Evolutionary conservation across 2,797 vertebrate genomes (phyloP).

Genomic region (Sorex maritimensis): DNA sequence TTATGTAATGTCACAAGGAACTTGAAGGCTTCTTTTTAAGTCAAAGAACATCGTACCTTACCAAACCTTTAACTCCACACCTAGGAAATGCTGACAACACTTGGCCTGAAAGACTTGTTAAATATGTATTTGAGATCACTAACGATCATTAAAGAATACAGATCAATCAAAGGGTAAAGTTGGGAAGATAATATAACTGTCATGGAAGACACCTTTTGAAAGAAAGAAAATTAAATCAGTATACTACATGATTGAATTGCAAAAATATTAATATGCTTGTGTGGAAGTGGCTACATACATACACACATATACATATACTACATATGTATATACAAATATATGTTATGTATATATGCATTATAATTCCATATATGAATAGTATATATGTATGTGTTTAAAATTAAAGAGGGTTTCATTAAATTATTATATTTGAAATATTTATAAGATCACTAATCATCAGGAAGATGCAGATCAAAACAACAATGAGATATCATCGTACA

Average conservation of each 20-base stretch:
- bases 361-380: too few relatives aligned
- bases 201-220: background rate
- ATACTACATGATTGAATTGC: background rate
- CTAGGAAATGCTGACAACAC: background rate
- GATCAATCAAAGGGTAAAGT: background rate
- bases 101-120: background rate
- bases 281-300: background rate
- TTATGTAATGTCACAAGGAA: background rate
- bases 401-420: conserved; percentile 21
- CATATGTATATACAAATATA: background rate
- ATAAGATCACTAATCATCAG: too few relatives aligned
- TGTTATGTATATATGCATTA: background rate
- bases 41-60: too few relatives aligned
- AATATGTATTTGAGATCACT: background rate
- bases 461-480: too few relatives aligned
- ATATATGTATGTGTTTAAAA: background rate
- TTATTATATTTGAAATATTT: conserved; percentile 37
- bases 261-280: background rate
- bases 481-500: too few relatives aligned
- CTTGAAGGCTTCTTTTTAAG: background rate
- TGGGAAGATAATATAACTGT: background rate
- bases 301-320: background rate
- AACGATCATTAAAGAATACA: background rate
- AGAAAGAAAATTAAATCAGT: background rate
- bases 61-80: background rate